Evolutionary conservation across 2,113 vertebrate species (phyloP), one percentile per base, ranked within the genome.

Genomic region (Abramis brama): DNA sequence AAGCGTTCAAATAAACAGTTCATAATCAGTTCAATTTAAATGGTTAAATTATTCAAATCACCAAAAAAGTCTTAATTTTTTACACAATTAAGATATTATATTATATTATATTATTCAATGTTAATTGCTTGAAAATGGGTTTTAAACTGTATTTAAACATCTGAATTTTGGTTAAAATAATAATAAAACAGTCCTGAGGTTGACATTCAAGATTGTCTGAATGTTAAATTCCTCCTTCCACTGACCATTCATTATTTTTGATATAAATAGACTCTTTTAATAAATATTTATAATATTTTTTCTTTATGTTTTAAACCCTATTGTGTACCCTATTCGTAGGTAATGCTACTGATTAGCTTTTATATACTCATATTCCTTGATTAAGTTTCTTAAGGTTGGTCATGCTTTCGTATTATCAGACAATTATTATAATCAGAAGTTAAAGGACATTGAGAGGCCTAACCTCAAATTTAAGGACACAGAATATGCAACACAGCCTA

Each of bases 401-500:
- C 70, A 45, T 12, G 39, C n/a, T 76, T 52, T 52, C 6, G 13
- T 30, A 27, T 9, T 8, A 52, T 45, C 74, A 33, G 47, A 12
- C 47, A 45, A 75, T 75, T 75, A 27, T 75, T 55, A 33, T 21
- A 55, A 52, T 55, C 25, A 77, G 27, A 45, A 47, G 15, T 76
- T 85, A 78, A 70, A 50, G 47, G 33, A 81, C 70, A 79, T 68
- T 23, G 47, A 47, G 76, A 74, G 52, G 47, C 36, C 62, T 50
- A 83, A 86, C 25, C 30, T 30, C 25, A 27, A 83, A 86, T 39
- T 27, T 75, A 64, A 68, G 76, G 47, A 79, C 55, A 71, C n/a
- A n/a, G 17, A 81, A 27, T 66, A 81, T 62, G 60, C 43, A 86
- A 80, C 87, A 81, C 59, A 80, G 59, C 79, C 81, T 45, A 43